Base-by-base conservation (phyloP, 2,113 vertebrate genomes). In the Tyrannus savana region DNA sequence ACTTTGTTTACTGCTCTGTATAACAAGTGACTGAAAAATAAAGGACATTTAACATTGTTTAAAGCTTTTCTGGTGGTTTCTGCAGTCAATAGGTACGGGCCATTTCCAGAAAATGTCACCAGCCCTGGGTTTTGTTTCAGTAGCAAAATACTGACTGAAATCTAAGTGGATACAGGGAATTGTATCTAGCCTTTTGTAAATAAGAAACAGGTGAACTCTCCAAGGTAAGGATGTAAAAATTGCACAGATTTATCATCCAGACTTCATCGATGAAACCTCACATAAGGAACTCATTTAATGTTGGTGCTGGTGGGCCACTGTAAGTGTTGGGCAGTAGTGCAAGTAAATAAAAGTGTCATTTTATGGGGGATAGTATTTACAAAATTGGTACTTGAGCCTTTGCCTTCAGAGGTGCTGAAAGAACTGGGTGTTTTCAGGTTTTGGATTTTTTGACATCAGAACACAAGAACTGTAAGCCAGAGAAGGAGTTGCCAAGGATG, bases 21-120 rank as follows among this genome's bases (percentile, higher is more conserved):
- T 74, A 81, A 42, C 31, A 69, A 75, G 21, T 55, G 72, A 44
- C 35, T 86, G 55, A 74, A 86, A 93, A 96, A 97, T 96, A 96
- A 96, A 96, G 35, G 33, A 42, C 33, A 50, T 44, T 95, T 75
- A 30, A 58, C 67, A 16, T 90, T 10, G 23, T 30, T 60, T 75
- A 86, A 93, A 67, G 30, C 2, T 19, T 86, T 94, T 58, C 21
- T 66, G 22, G 64, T 81, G 75, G 50, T 88, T 88, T 93, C 68
- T 90, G 59, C 83, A 90, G 24, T 77, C 63, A 67, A 3, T 22
- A 35, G 30, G 41, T 28, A 62, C 0, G 1, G 90, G 16, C n/a
- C 53, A 22, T 28, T 77, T 59, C 37, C 35, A 69, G 35, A 59
- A 91, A 59, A 46, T 19, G 23, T 59, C 37, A 31, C 1, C 2